phyloP scores from a whole-genome alignment of 2,113 vertebrate species.

The Nanorana parkeri region DNA sequence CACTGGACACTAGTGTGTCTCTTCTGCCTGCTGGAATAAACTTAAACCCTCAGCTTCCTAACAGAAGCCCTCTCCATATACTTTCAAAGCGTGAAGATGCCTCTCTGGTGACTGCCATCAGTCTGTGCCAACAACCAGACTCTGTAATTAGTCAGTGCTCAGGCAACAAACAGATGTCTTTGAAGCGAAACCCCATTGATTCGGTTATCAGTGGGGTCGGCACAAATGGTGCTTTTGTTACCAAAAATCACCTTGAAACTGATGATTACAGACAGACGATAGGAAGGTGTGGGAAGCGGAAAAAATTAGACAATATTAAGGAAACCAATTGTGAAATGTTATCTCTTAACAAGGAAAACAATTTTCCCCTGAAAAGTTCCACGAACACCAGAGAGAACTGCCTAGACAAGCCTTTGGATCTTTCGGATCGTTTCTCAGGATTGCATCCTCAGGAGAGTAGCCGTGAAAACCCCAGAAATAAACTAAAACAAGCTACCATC shows the following conservation, averaged over 20 bases:
- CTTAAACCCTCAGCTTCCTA: slow-evolving; percentile 66
- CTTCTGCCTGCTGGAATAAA: slow-evolving; percentile 70
- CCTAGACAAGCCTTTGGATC: slow-evolving; percentile 73
- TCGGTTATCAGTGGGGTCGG: slow-evolving; percentile 55
- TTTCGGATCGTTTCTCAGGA: slow-evolving; percentile 76
- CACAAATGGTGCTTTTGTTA: slow-evolving; percentile 44
- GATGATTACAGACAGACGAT: slow-evolving; percentile 61
- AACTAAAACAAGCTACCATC: slow-evolving; percentile 70
- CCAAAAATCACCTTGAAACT: slow-evolving; percentile 52
- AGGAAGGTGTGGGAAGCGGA: slow-evolving; percentile 71
- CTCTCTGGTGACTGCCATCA: slow-evolving; percentile 66
- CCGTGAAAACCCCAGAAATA: slow-evolving; percentile 68
- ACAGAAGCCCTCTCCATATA: slow-evolving; percentile 63
- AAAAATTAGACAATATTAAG: slow-evolving; percentile 69
- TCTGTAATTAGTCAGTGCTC: slow-evolving; percentile 67
- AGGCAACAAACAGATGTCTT: slow-evolving; percentile 65
- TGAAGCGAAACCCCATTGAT: slow-evolving; percentile 65
- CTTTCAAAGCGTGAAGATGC: slow-evolving; percentile 73
- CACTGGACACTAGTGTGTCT: slow-evolving; percentile 61
- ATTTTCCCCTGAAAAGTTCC: slow-evolving; percentile 59
- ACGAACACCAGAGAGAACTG: slow-evolving; percentile 65
- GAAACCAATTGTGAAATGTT: slow-evolving; percentile 65
- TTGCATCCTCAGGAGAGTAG: slow-evolving; percentile 66
- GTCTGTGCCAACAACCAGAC: slow-evolving; percentile 61
- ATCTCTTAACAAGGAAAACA: slow-evolving; percentile 75